Conservation (phyloP, 2,888 invertebrate species). For the Idaea straminata region DNA sequence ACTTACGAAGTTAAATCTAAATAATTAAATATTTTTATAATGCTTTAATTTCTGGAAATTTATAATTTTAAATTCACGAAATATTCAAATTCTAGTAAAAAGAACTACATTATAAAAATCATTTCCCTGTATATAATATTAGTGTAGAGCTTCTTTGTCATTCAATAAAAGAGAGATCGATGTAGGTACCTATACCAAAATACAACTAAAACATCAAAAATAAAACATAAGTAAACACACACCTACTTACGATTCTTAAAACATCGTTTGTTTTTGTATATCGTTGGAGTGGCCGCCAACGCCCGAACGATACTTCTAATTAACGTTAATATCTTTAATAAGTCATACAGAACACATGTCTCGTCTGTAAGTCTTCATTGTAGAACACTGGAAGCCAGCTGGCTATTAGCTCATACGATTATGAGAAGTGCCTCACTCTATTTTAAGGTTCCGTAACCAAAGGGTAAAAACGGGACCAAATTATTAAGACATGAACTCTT, state of each 20-base stretch:
- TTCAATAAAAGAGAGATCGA: too few species aligned
- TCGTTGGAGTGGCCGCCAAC: conserved; percentile 20
- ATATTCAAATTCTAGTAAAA: too few species aligned
- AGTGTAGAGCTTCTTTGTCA: too few species aligned
- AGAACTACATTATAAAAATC: too few species aligned
- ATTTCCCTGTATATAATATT: too few species aligned
- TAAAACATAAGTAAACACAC: not conserved
- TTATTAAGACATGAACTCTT: too few species aligned
- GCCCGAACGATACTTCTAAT: conserved; percentile 32
- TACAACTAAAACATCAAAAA: not conserved
- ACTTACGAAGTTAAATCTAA: not conserved
- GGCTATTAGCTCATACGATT: not conserved
- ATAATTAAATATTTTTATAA: too few species aligned
- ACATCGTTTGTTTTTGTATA: conserved; percentile 1
- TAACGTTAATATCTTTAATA: conserved; percentile 41
- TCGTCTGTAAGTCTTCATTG: not conserved
- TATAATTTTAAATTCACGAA: too few species aligned
- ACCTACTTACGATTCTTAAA: not conserved
- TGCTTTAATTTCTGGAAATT: too few species aligned
- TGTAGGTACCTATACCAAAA: not conserved
- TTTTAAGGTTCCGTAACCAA: too few species aligned
- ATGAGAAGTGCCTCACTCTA: not conserved
- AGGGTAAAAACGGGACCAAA: too few species aligned
- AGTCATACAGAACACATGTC: conserved; percentile 21
- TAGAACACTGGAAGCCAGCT: not conserved